phyloP scores from a whole-genome alignment of 2,797 vertebrate genomes.

The Premnoplex brunnescens region DNA sequence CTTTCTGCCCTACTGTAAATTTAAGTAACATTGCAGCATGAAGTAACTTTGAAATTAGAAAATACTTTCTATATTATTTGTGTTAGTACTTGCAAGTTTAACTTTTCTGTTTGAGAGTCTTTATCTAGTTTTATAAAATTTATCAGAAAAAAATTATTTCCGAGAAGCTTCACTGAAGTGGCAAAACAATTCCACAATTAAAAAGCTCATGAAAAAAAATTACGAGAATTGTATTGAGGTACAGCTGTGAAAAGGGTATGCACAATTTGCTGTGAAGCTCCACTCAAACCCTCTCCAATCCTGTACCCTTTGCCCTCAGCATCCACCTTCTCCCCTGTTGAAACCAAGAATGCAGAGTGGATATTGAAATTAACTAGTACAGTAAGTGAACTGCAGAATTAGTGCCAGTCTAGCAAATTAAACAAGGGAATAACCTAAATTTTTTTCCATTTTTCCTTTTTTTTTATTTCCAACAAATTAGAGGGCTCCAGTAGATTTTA shows the following conservation, averaged over 20 bases:
- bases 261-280: background rate
- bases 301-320: conserved; percentile 69
- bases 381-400: conserved; percentile 66
- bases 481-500: conserved; percentile 67
- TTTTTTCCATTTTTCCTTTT: conserved; percentile 51
- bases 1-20: conserved; percentile 34
- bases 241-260: background rate
- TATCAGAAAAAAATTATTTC: background rate
- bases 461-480: conserved; percentile 69
- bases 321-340: conserved; percentile 67
- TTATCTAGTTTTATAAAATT: background rate
- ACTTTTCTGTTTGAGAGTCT: background rate
- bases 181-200: background rate
- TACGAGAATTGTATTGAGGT: background rate
- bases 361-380: conserved; percentile 67
- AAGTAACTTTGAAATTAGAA: conserved; percentile 40
- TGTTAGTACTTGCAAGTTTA: background rate
- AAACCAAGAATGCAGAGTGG: conserved; percentile 62
- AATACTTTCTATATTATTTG: background rate
- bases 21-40: conserved; percentile 16
- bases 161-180: background rate
- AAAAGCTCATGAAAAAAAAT: background rate
- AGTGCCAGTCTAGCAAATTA: conserved; percentile 67
- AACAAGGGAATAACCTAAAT: conserved; percentile 71
- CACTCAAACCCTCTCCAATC: conserved; percentile 31